Conservation (phyloP, 2,888 invertebrate genomes). For the Mythimna impura region DNA sequence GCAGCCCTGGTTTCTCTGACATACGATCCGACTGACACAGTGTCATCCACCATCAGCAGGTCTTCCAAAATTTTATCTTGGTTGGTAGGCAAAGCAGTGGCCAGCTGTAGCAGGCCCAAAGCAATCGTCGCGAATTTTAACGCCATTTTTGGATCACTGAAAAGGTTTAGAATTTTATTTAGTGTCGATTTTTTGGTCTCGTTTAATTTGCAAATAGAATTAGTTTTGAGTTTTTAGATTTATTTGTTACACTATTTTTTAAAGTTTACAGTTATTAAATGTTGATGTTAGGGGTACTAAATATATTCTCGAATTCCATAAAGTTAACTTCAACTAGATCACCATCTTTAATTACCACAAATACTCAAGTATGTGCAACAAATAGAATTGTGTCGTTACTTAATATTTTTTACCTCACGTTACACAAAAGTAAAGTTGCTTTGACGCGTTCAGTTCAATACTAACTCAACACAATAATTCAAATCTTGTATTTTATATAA, state of each 20-base stretch:
- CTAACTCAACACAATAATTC: constrained; percentile 74
- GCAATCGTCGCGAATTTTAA: constrained; percentile 73
- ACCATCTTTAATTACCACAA: constrained; percentile 28
- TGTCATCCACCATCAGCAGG: constrained; percentile 86
- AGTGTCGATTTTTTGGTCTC: not conserved
- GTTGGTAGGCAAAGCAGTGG: constrained; percentile 72
- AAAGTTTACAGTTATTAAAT: too few relatives aligned
- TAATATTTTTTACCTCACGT: constrained; percentile 68
- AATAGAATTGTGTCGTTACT: constrained; percentile 53
- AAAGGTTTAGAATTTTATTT: not conserved
- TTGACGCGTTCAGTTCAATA: constrained; percentile 71
- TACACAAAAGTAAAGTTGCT: constrained; percentile 72
- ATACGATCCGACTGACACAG: constrained; percentile 90
- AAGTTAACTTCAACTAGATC: constrained; percentile 1
- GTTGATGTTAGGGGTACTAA: not conserved
- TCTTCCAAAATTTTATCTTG: constrained; percentile 79
- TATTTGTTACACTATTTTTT: too few relatives aligned
- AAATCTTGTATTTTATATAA: constrained; percentile 87
- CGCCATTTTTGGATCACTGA: constrained; percentile 64
- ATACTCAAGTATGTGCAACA: constrained; percentile 54
- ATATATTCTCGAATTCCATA: not conserved
- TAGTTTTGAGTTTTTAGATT: not conserved
- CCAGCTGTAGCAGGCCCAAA: constrained; percentile 76
- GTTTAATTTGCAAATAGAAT: not conserved
- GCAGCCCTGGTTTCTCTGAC: constrained; percentile 90